Conservation (phyloP, 2,888 invertebrate species). For the Drosophila mulleri region DNA sequence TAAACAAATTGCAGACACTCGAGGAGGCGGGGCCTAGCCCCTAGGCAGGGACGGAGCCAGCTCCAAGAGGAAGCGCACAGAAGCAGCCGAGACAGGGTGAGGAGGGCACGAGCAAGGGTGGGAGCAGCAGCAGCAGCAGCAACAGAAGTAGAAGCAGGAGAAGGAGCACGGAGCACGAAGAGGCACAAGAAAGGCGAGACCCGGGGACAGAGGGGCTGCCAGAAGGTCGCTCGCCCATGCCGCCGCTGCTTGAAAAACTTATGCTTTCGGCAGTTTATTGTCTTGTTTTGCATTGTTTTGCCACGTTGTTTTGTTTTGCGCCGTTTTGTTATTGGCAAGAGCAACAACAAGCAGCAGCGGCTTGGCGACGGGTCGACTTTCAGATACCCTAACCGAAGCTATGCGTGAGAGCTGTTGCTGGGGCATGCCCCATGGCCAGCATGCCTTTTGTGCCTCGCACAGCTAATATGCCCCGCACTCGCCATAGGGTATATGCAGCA, state of each 20-base stretch:
- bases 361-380: not conserved
- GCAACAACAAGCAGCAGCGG: not conserved
- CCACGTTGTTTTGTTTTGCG: conserved; percentile 23
- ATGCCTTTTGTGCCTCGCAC: not conserved
- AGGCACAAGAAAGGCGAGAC: not conserved
- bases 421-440: too few relatives aligned
- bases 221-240: not conserved
- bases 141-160: not conserved
- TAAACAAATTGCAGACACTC: conserved; percentile 46
- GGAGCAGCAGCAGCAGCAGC: not conserved
- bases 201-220: not conserved
- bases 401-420: not conserved
- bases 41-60: not conserved
- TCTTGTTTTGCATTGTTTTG: conserved; percentile 66
- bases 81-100: not conserved
- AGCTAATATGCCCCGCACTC: conserved; percentile 19
- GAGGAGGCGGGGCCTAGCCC: not conserved
- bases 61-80: not conserved
- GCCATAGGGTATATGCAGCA: conserved; percentile 1
- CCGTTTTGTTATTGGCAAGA: conserved; percentile 23
- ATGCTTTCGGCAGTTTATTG: conserved; percentile 76
- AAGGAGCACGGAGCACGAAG: too few relatives aligned
- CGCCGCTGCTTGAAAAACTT: conserved; percentile 51
- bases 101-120: not conserved
- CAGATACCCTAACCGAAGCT: not conserved